Evolutionary conservation across 2,113 vertebrate species (phyloP), one percentile per base, ranked within the genome.

Genomic region (Coptodon rendalli): DNA sequence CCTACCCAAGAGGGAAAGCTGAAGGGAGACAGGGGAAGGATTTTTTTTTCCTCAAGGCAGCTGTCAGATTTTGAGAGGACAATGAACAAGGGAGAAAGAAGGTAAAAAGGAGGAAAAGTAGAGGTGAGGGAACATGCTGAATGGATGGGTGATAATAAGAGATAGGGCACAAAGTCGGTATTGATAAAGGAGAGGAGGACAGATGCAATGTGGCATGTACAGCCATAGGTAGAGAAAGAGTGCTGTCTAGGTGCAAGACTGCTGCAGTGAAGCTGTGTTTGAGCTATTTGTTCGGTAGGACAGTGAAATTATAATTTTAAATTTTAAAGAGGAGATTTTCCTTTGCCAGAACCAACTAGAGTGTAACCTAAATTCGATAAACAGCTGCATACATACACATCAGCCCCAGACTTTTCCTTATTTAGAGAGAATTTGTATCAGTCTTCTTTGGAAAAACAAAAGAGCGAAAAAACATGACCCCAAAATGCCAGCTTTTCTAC

Each of bases 61-160:
- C 90, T 93, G 92, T 94, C 91, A 94, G 50, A 87, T 88, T 94
- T 88, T 87, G 52, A 85, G 84, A 91, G 81, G 85, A 88, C 52
- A 63, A 84, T 84, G 84, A 87, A 87, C 52, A 61, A 38, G 38
- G 6, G 53, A 78, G 84, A 59, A 71, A 48, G 24, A 71, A 36
- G 16, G 54, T 87, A 56, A 87, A 93, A 85, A 50, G 6, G 13
- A 14, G 31, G 31, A 59, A 63, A 89, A 57, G 79, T 45, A 84
- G 80, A 88, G 81, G 84, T 66, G 87, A 92, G 80, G 24, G 71
- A 73, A 68, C 40, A 85, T 50, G 53, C 73, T 66, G 82, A 89
- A 90, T 84, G 82, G 89, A 91, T 84, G 63, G 87, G 76, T 56
- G 79, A 87, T 88, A 82, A 83, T 83, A 56, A 86, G 54, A 88